These are phyloP conservation scores for Distichodus sexfasciatus DNA, from an alignment of 2,797 vertebrate genomes.

Conservation along the genomic window DNA sequence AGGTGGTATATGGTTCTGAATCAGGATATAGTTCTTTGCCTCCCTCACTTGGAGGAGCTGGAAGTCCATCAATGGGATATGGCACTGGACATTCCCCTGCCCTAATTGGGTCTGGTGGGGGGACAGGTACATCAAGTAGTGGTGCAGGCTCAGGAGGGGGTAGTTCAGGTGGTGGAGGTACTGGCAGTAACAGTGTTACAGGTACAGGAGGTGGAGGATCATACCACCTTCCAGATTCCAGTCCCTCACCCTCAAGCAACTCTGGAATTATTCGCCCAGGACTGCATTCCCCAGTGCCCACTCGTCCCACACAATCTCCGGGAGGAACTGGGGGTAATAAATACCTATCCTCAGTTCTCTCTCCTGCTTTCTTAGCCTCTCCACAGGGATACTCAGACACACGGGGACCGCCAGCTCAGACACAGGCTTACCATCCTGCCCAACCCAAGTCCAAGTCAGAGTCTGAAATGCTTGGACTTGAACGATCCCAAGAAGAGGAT, in stretches of 20 bases:
- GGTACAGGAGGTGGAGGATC: slow-evolving; percentile 59
- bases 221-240: slow-evolving; percentile 78
- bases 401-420: slow-evolving; percentile 61
- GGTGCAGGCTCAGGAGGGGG: slow-evolving; percentile 56
- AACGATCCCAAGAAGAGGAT: slow-evolving; percentile 64
- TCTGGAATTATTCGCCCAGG: slow-evolving; percentile 76
- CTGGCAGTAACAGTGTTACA: slow-evolving; percentile 50
- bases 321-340: slow-evolving; percentile 72
- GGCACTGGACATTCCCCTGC: slow-evolving; percentile 80
- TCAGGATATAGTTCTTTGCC: slow-evolving; percentile 67
- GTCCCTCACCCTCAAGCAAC: slow-evolving; percentile 75
- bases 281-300: slow-evolving; percentile 80
- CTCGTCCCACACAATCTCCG: slow-evolving; percentile 71
- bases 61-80: slow-evolving; percentile 83
- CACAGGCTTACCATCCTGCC: slow-evolving; percentile 73
- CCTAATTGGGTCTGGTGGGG: slow-evolving; percentile 64
- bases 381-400: slow-evolving; percentile 71
- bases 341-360: slow-evolving; percentile 81
- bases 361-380: slow-evolving; percentile 81
- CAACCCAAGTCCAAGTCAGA: slow-evolving; percentile 71
- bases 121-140: slow-evolving; percentile 59
- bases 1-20: slow-evolving; percentile 70
- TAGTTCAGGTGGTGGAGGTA: slow-evolving; percentile 58
- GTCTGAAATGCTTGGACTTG: slow-evolving; percentile 70
- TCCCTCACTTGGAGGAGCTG: slow-evolving; percentile 68